Base-by-base conservation (phyloP, 2,888 invertebrate species). In the Hermaeophaga mercurialis region DNA sequence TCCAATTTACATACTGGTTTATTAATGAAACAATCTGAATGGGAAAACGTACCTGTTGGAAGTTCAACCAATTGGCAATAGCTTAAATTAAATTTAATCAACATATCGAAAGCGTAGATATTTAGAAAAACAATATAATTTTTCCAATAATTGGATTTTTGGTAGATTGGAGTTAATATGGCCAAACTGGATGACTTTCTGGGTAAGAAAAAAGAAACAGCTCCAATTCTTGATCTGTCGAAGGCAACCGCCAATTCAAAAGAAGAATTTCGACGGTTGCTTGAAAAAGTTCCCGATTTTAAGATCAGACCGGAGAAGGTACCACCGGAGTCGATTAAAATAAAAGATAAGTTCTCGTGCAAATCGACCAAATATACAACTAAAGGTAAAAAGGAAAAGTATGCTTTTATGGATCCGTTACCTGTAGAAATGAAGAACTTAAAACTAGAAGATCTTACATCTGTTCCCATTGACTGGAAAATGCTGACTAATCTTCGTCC, bases 401-500 rank as follows among this genome's bases (percentile, higher is more conserved):
- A 84, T 39, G 80, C 81, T 2, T 86, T 86, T 67, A 85, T 86
- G 67, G 88, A 94, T 78, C 94, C 94, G 0, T 80, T 92, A 61
- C 94, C 94, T 1, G 80, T 82, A 0, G 92, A 93, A 75, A 93
- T 94, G 94, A 83, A 82, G 66, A 80, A 81, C 7, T 80, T 90
- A 34, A 85, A 87, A 70, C 82, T 91, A 66, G 84, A 85, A 43
- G 94, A 94, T 68, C 79, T 94, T 44, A 90, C 90, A 68, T 83
- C 87, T 7, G 92, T 94, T 12, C 87, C 91, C 28, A 95, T 95
- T 59, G 92, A 93, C 73, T 95, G 94, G 94, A 86, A 90, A 75
- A 94, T 95, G 94, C 80, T 95, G 54, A 94, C 94, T 9, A 88
- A 90, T n/a, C 76, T 90, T 19, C 81, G 94, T 66, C 94, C 94